A percentile compares a stretch with the other conserved stretches of the same genome.
phyloP scores from a whole-genome alignment of 1,140 invertebrate species.

The Laupala kohalensis region DNA sequence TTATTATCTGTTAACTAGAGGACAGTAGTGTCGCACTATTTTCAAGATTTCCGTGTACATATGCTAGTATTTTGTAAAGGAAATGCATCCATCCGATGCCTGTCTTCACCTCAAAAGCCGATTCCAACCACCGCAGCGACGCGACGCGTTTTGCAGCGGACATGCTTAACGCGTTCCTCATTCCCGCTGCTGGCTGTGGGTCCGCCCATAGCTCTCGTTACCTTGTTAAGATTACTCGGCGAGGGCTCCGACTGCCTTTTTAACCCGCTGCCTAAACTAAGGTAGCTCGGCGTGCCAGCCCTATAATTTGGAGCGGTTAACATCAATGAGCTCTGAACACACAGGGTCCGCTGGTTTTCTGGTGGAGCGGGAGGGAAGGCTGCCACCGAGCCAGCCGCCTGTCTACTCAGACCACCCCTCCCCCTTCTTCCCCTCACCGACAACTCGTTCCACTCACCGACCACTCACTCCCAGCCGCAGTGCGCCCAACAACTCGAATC shows the following conservation, averaged over 20 bases:
- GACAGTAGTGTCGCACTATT: no score
- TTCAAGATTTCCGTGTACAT: no score
- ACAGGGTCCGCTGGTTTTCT: background rate
- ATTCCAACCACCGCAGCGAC: background rate
- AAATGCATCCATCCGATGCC: no score
- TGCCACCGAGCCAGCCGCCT: no score
- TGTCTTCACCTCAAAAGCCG: no score
- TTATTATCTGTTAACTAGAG: no score
- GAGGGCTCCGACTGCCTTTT: background rate
- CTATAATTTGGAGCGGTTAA: background rate
- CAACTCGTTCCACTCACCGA: no score
- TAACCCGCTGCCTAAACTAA: background rate
- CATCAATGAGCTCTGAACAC: background rate
- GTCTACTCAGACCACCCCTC: background rate
- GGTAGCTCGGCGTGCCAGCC: background rate
- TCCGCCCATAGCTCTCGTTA: background rate
- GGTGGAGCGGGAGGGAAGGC: no score
- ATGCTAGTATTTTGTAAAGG: no score
- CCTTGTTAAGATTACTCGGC: background rate
- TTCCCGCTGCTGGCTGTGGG: background rate
- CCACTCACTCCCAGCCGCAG: no score
- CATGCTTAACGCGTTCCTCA: background rate
- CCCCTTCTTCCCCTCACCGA: no score
- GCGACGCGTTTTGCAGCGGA: background rate
- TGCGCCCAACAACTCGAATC: no score